phyloP scores from a whole-genome alignment of 2,888 invertebrate genomes.

The Luperina nickerlii region DNA sequence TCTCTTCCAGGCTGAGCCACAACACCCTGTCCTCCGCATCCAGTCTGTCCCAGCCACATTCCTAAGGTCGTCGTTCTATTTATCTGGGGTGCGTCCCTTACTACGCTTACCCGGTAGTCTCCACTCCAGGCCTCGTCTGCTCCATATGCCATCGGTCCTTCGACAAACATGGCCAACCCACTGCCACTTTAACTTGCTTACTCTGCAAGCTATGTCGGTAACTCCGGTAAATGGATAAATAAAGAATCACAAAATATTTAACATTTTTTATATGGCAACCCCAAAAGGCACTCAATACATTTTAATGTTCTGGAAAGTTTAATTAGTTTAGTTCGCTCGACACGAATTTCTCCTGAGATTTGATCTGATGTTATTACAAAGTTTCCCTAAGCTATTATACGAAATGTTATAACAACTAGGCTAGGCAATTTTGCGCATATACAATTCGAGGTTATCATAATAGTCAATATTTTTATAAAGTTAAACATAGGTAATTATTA shows the following conservation, averaged over 20 bases:
- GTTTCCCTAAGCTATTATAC: conserved; percentile 52
- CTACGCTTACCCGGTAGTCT: not conserved
- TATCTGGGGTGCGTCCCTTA: too few species aligned
- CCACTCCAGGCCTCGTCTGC: not conserved
- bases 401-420: conserved; percentile 42
- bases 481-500: not conserved
- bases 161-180: not conserved
- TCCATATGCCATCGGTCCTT: not conserved
- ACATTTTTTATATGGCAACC: conserved; percentile 11
- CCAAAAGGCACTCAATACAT: conserved; percentile 26
- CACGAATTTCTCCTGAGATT: conserved; percentile 57
- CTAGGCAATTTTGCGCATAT: conserved; percentile 9
- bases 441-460: not conserved
- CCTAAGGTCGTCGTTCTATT: not conserved
- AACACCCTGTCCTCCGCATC: not conserved
- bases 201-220: not conserved
- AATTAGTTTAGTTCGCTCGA: conserved; percentile 59
- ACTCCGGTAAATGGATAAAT: not conserved
- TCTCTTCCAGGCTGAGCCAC: not conserved
- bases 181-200: not conserved
- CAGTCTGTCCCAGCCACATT: not conserved
- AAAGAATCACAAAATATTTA: not conserved
- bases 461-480: not conserved
- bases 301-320: conserved; percentile 53
- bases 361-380: conserved; percentile 49